Base-by-base conservation (phyloP, 2,797 vertebrate genomes). In the Gymnodraco acuticeps region DNA sequence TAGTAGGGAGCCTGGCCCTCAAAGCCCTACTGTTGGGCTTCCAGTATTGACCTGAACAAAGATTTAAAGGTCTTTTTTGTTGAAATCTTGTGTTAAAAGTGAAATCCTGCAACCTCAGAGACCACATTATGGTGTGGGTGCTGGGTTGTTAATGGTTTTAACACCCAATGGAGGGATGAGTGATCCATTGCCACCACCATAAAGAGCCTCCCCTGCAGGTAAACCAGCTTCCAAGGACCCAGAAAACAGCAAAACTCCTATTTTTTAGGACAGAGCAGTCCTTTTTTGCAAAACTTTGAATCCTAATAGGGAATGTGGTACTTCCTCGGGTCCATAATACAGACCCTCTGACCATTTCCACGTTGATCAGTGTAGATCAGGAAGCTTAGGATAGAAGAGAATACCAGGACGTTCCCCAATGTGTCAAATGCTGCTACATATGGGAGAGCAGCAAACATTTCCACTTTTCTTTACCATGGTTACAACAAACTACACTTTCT, bases 31-130 rank as follows among this genome's bases (percentile, higher is more conserved):
- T 52, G 46, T 33, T 54, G 1, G 17, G 70, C 19, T 64, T 31
- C 33, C 11, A 12, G 27, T 13, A 14, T 1, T 4, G 33, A 45
- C 61, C 61, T 47, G 31, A 70, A 59, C 27, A 5, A 15, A 64
- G 60, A 73, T 69, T 61, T 65, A 48, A 62, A n/a, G 9, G 61
- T 74, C 33, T 65, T 75, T 65, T 75, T 61, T 19, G 16, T 70
- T 64, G 64, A 23, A 69, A 70, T 61, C 38, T 41, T 31, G 55
- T 63, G 46, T 61, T 58, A 15, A 65, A 62, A 55, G 43, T 14
- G 2, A 75, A 50, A 38, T 71, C 12, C 33, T 45, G 42, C 31
- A 54, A 56, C 27, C 47, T 38, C 9, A 58, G 54, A 46, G 46
- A 47, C 17, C 41, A 45, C 50, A 15, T 62, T 56, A 8, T 42